Conservation (phyloP, 2,113 vertebrate genomes). For the Anhinga rufa region DNA sequence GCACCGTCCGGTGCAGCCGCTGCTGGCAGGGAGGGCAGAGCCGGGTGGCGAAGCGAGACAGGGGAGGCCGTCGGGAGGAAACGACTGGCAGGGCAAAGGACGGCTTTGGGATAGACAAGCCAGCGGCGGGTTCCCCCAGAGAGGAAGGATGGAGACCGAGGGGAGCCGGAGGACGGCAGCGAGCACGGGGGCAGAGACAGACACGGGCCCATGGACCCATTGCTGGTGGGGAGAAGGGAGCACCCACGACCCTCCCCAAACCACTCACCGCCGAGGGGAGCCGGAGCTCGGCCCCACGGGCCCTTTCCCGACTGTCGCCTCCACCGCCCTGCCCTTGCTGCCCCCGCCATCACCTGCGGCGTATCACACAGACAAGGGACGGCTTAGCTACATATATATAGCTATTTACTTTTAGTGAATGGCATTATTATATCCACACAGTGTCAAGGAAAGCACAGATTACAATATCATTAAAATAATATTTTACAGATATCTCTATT, state of each 20-base stretch:
- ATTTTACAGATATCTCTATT: neutral
- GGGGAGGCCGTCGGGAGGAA: neutral
- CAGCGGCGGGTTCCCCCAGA: neutral
- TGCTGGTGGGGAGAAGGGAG: neutral
- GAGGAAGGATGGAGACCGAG: neutral
- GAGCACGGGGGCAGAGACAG: neutral
- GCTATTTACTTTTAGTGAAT: neutral
- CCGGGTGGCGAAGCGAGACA: accelerated
- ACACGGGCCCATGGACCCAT: accelerated
- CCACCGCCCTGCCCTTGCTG: accelerated
- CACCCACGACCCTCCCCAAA: neutral
- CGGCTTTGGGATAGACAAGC: neutral
- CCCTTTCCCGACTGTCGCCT: neutral
- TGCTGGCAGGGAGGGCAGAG: neutral
- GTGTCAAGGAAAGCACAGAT: neutral
- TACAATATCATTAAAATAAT: neutral
- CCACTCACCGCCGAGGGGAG: neutral
- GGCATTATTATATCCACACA: neutral
- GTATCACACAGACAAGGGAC: neutral
- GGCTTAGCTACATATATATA: neutral
- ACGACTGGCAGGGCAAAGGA: neutral
- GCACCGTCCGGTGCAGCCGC: neutral
- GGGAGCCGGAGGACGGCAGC: neutral
- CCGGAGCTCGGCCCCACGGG: neutral
- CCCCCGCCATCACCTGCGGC: too few relatives aligned